Evolutionary conservation across 1,140 invertebrate species (phyloP).

Genomic region (Epicauta chinensis): DNA sequence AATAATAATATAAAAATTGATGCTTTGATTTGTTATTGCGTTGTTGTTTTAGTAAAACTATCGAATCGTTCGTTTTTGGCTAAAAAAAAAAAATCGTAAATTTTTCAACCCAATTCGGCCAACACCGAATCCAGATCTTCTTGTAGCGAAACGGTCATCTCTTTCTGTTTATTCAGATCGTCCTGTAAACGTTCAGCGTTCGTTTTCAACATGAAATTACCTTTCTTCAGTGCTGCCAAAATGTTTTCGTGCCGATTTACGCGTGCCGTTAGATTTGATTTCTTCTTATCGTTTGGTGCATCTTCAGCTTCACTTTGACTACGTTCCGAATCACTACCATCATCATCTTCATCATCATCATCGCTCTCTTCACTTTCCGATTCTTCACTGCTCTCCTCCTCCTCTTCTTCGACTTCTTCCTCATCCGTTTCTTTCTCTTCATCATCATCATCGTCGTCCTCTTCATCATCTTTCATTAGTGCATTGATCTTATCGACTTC

Average conservation of each 20-base stretch:
- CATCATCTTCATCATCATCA: conserved; percentile 52
- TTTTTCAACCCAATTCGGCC: conserved; percentile 56
- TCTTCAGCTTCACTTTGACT: conserved; percentile 62
- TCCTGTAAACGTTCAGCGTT: conserved; percentile 81
- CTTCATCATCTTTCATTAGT: conserved; percentile 69
- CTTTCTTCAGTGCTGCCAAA: conserved; percentile 72
- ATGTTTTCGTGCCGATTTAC: conserved; percentile 69
- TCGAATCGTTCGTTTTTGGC: too few relatives aligned
- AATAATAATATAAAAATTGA: conserved; percentile 19
- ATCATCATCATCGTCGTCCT: conserved; percentile 64
- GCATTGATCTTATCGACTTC: conserved; percentile 86
- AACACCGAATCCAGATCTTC: conserved; percentile 77
- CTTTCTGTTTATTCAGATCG: conserved; percentile 72
- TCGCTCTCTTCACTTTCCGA: conserved; percentile 56
- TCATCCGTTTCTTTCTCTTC: conserved; percentile 53
- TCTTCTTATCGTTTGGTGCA: conserved; percentile 56
- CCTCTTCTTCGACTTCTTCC: conserved; percentile 51
- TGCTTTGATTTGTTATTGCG: neutral
- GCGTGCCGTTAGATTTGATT: conserved; percentile 53
- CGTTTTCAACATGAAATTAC: conserved; percentile 76
- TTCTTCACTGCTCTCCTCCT: conserved; percentile 55
- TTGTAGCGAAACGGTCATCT: conserved; percentile 66
- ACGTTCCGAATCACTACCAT: conserved; percentile 46
- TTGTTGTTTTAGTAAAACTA: too few relatives aligned
- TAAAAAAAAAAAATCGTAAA: neutral